phyloP scores from a whole-genome alignment of 2,888 invertebrate species.

The Margaritifera margaritifera region DNA sequence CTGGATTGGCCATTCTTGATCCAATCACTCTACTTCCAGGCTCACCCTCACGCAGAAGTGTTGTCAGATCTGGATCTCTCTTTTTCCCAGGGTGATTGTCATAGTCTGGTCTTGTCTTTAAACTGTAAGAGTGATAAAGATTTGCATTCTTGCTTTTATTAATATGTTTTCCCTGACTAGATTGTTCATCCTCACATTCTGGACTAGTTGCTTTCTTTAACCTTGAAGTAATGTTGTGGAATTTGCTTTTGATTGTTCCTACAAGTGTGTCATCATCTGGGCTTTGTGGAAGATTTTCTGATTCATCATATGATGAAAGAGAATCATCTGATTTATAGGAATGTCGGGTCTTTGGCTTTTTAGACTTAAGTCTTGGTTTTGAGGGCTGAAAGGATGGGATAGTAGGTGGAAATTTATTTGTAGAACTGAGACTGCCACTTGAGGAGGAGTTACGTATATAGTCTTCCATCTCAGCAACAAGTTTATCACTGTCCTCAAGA shows the following conservation, averaged over 20 bases:
- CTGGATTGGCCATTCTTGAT: slow-evolving; percentile 52
- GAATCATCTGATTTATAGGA: slow-evolving; percentile 56
- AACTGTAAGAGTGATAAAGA: slow-evolving; percentile 24
- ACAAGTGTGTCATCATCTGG: slow-evolving; percentile 50
- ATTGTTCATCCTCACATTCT: slow-evolving; percentile 2
- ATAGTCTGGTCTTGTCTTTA: slow-evolving; percentile 17
- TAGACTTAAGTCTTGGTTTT: slow-evolving; percentile 25
- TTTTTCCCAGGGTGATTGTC: slow-evolving; percentile 3
- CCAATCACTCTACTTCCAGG: slow-evolving; percentile 56
- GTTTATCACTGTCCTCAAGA: slow-evolving; percentile 53
- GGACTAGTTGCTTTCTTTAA: slow-evolving; percentile 26
- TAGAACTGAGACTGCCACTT: slow-evolving; percentile 32
- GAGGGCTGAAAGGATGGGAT: slow-evolving; percentile 21
- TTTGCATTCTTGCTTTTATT: slow-evolving; percentile 17
- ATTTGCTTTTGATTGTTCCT: slow-evolving; percentile 58
- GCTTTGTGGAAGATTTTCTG: slow-evolving; percentile 20
- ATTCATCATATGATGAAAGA: slow-evolving; percentile 56
- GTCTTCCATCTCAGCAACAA: slow-evolving; percentile 65
- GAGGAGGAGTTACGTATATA: slow-evolving; percentile 55
- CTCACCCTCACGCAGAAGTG: slow-evolving; percentile 48
- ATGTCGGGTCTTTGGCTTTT: slow-evolving; percentile 42
- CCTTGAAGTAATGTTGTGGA: slow-evolving; percentile 51
- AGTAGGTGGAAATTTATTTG: slow-evolving; percentile 51
- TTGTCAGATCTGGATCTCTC: slow-evolving; percentile 39
- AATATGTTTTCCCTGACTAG: slow-evolving; percentile 3